Conservation (phyloP, 2,113 vertebrate species). For the Struthidea cinerea region DNA sequence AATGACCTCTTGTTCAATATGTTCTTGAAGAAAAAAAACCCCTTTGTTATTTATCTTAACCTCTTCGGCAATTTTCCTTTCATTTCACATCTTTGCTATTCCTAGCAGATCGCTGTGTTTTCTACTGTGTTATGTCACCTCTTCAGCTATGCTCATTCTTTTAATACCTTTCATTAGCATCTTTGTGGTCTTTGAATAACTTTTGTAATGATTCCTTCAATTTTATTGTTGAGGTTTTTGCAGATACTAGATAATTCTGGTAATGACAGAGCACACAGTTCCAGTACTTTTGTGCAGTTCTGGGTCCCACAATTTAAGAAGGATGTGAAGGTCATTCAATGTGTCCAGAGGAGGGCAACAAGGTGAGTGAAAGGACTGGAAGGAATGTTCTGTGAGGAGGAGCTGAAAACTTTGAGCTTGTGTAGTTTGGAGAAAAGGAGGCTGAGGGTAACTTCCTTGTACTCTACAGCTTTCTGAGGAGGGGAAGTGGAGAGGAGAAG, state of each 20-base stretch:
- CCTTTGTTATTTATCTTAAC: slow-evolving; percentile 61
- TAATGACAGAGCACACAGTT: background rate
- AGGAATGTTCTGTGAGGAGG: accelerated
- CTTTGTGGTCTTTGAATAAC: background rate
- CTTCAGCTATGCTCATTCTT: background rate
- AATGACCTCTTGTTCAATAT: slow-evolving; percentile 56
- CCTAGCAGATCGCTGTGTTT: background rate
- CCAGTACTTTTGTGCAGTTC: background rate
- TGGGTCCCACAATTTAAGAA: background rate
- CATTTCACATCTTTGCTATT: slow-evolving; percentile 23
- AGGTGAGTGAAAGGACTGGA: background rate
- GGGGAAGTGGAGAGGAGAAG: background rate
- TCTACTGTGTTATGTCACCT: background rate
- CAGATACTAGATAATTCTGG: background rate
- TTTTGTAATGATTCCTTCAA: background rate
- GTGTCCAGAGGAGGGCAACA: background rate
- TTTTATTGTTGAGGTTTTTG: background rate
- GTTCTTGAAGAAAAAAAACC: slow-evolving; percentile 37
- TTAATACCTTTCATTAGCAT: background rate
- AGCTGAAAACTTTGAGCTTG: background rate
- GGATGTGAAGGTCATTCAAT: background rate
- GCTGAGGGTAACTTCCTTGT: accelerated
- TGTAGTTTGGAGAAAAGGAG: background rate
- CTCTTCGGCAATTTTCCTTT: slow-evolving; percentile 49
- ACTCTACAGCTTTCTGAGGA: background rate